Evolutionary conservation across 2,888 invertebrate species (phyloP), one percentile per base, ranked within the genome.

Genomic region (Luffia ferchaultella): DNA sequence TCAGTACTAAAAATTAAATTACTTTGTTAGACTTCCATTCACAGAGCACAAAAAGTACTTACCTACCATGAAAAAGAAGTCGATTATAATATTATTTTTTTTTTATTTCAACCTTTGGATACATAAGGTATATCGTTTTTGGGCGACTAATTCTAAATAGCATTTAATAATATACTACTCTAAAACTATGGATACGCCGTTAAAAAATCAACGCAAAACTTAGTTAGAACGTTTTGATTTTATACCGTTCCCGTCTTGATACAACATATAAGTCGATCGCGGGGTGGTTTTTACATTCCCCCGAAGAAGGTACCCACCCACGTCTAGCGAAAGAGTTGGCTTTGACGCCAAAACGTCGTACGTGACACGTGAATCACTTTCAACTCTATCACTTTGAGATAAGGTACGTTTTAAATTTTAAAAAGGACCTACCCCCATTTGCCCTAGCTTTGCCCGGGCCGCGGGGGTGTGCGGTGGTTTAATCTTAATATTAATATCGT

Each of bases 211-310:
- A 30, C 2, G 9, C 7, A 12, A 51, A 54, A 52, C 56, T 48
- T 60, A 61, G 20, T 45, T 63, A 59, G 70, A 20, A 12, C 62
- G 42, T 49, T 59, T 50, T 62, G 17, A 56, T 53, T 19, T 41
- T 52, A 56, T 54, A 53, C 40, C 64, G 62, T 53, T 51, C 61
- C 60, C 71, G 78, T 80, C 80, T 82, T 82, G 77, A 79, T 78
- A 80, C 78, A 79, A 73, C 78, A 76, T 77, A 82, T 79, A 82
- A 82, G 82, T 82, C 80, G 82, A 82, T 82, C 78, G 78, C 76
- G 76, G 63, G 82, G 83, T 78, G 79, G 78, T 78, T 78, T 76
- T 82, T 80, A 75, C 82, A 79, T 76, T 80, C 75, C 60, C 77
- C 73, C 82, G 75, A 63, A 74, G 77, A 74, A 80, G 70, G 65